Conservation (phyloP, 2,113 vertebrate species). For the Himantopus leucocephalus region DNA sequence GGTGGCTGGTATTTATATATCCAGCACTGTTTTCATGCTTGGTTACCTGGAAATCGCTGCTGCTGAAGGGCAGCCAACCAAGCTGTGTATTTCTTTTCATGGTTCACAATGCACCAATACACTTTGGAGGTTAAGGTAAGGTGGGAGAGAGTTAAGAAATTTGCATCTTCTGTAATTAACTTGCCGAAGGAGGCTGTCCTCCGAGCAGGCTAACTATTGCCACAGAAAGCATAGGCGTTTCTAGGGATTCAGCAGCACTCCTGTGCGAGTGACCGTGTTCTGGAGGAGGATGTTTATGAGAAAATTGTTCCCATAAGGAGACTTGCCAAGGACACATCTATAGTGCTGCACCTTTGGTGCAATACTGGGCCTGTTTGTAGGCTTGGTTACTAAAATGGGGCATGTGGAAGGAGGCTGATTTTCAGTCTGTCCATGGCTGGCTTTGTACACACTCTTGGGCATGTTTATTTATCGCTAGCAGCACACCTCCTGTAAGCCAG, state of each 20-base stretch:
- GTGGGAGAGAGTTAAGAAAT: not conserved
- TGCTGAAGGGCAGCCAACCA: not conserved
- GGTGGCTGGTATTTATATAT: not conserved
- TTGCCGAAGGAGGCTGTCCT: not conserved
- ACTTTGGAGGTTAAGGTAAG: not conserved
- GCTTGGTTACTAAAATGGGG: not conserved
- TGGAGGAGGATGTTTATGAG: not conserved
- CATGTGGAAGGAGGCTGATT: not conserved
- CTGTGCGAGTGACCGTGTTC: not conserved
- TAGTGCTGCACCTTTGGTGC: not conserved
- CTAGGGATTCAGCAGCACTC: not conserved
- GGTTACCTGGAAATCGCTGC: not conserved
- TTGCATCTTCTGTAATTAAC: not conserved
- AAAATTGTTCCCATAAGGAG: not conserved
- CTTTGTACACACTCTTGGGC: not conserved
- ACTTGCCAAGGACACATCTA: not conserved
- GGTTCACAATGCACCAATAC: not conserved
- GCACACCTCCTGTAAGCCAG: not conserved
- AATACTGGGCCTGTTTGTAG: not conserved
- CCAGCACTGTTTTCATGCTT: not conserved
- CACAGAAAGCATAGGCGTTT: not conserved
- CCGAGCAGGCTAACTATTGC: not conserved
- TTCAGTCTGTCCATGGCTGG: not conserved
- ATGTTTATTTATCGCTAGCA: not conserved
- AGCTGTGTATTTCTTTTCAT: not conserved